Conservation (phyloP, 2,888 invertebrate species). For the Bombylius major region DNA sequence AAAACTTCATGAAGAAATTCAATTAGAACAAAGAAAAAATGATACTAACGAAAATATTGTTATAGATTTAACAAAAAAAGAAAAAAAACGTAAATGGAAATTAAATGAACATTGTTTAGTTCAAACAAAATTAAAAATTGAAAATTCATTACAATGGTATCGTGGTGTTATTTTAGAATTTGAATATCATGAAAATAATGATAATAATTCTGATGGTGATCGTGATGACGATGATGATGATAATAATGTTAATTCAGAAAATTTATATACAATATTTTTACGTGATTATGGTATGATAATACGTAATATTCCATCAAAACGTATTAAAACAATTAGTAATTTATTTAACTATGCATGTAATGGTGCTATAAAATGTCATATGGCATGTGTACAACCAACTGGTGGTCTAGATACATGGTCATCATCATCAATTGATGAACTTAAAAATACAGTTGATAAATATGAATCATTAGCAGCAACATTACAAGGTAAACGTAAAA, state of each 20-base stretch:
- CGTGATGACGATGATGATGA: constrained; percentile 26
- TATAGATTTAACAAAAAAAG: not conserved
- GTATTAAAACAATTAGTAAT: constrained; percentile 40
- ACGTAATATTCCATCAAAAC: constrained; percentile 36
- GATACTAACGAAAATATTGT: constrained; percentile 3
- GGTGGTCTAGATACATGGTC: constrained; percentile 40
- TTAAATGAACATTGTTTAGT: constrained; percentile 42
- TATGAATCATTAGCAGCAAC: constrained; percentile 35
- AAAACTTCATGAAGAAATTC: constrained; percentile 42
- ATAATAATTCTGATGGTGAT: not conserved
- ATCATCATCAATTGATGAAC: constrained; percentile 41
- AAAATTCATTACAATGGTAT: constrained; percentile 47
- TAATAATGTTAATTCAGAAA: constrained; percentile 20
- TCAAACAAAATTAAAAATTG: constrained; percentile 30
- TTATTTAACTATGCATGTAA: constrained; percentile 42
- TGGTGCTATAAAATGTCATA: constrained; percentile 51
- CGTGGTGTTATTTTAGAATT: constrained; percentile 38
- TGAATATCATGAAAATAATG: constrained; percentile 23
- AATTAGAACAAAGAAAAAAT: constrained; percentile 23
- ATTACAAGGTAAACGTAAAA: constrained; percentile 19
- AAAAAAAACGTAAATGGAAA: constrained; percentile 35
- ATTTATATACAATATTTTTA: constrained; percentile 41
- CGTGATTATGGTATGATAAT: constrained; percentile 49
- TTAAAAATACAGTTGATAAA: constrained; percentile 42
- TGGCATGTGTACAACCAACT: constrained; percentile 57